A percentile compares a stretch with the other conserved stretches of the same genome.
phyloP scores from a whole-genome alignment of 2,888 invertebrate genomes.

The Glaucopsyche alexis region DNA sequence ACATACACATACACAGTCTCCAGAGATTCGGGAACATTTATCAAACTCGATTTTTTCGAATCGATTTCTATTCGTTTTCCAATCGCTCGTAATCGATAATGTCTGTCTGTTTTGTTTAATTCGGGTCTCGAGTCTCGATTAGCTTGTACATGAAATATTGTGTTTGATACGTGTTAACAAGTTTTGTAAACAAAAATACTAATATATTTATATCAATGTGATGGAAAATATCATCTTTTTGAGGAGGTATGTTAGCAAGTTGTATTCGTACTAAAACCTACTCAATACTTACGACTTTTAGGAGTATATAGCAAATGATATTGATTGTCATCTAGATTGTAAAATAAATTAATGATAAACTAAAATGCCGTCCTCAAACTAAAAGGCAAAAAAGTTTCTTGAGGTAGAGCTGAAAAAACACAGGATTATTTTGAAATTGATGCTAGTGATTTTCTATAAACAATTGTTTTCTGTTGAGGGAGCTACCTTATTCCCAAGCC shows the following conservation, averaged over 20 bases:
- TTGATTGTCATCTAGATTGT: no score
- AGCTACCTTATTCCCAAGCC: no score
- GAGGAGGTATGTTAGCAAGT: background rate
- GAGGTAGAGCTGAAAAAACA: no score
- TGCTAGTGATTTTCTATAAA: no score
- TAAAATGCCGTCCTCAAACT: no score
- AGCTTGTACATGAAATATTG: background rate
- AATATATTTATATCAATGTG: background rate
- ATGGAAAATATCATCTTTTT: background rate
- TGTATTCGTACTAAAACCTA: no score
- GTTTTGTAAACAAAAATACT: background rate
- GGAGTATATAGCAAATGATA: no score
- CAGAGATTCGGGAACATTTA: conserved; percentile 41
- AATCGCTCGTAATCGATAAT: conserved; percentile 18
- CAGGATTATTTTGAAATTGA: no score
- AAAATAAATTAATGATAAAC: no score
- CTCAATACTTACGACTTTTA: no score
- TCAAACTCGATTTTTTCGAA: conserved; percentile 41
- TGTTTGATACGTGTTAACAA: conserved; percentile 15
- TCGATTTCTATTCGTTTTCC: conserved; percentile 36
- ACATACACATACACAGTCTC: conserved; percentile 40
- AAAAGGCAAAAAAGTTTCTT: no score
- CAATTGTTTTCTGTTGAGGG: no score
- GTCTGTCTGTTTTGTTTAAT: conserved; percentile 23
- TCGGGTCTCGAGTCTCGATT: background rate